A percentile compares a stretch with the other conserved stretches of the same genome.
Conservation (phyloP, 1,140 invertebrate genomes). For the Drosophila bifasciata region DNA sequence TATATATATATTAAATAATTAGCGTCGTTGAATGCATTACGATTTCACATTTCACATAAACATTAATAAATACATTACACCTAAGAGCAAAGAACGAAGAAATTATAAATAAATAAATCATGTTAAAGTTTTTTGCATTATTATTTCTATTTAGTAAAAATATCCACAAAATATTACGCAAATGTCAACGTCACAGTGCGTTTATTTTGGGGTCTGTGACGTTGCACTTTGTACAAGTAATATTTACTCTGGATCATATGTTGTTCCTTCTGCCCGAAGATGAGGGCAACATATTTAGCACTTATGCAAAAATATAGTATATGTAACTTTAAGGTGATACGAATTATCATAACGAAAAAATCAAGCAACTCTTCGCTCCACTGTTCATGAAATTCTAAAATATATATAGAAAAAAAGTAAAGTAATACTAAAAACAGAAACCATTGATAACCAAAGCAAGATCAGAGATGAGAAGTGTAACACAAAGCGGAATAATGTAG, state of each 20-base stretch:
- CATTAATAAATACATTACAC: conserved; percentile 31
- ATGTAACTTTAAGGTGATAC: conserved; percentile 44
- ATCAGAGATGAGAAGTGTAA: conserved; percentile 10
- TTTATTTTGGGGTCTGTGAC: conserved; percentile 69
- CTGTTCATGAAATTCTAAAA: conserved; percentile 80
- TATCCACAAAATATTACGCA: conserved; percentile 49
- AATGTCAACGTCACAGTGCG: conserved; percentile 62
- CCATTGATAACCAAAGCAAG: conserved; percentile 22
- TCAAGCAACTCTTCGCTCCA: conserved; percentile 47
- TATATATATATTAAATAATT: conserved; percentile 38
- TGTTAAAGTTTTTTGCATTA: conserved; percentile 5
- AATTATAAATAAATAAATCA: conserved; percentile 16
- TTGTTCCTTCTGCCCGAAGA: conserved; percentile 14
- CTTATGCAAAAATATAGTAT: conserved; percentile 17
- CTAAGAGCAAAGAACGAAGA: conserved; percentile 28
- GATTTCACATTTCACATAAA: conserved; percentile 29
- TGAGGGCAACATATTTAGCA: conserved; percentile 19
- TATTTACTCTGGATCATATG: conserved; percentile 37
- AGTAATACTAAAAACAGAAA: conserved; percentile 17
- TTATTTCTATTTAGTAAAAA: conserved; percentile 25
- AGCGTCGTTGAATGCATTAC: conserved; percentile 36
- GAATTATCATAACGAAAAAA: conserved; percentile 51
- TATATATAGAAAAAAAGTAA: conserved; percentile 61
- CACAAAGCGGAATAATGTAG: conserved; percentile 41
- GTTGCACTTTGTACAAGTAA: conserved; percentile 58